A percentile compares a stretch with the other conserved stretches of the same genome.
Evolutionary conservation across 2,888 invertebrate species (phyloP).

Genomic region (Kryphioiulus occultus): DNA sequence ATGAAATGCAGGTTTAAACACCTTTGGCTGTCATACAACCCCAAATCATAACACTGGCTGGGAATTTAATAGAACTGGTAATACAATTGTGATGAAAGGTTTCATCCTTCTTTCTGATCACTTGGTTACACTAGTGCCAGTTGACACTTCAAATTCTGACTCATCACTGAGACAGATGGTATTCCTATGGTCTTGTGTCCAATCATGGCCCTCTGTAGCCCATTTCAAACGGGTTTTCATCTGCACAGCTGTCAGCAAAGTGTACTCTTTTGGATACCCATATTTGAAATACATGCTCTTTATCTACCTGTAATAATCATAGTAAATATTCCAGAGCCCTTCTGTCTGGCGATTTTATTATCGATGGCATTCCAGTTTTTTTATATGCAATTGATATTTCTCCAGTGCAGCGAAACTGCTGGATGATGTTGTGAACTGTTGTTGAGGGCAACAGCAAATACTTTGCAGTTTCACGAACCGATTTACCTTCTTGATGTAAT

Average conservation of each 20-base stretch:
- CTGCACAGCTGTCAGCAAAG: background rate
- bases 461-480: background rate
- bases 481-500: conserved; percentile 17
- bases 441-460: background rate
- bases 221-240: background rate
- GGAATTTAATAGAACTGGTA: background rate
- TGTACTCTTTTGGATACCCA: background rate
- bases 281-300: background rate
- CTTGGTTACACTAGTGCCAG: background rate
- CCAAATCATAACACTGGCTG: conserved; percentile 10
- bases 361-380: background rate
- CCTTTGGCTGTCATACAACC: conserved; percentile 35
- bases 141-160: background rate
- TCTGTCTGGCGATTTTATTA: background rate
- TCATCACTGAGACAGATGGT: background rate
- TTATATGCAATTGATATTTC: background rate
- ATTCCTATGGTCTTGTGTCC: background rate
- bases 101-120: background rate
- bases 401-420: background rate
- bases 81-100: background rate
- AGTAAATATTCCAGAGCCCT: conserved; percentile 14
- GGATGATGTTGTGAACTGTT: background rate
- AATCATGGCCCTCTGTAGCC: background rate
- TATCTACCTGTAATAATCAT: background rate
- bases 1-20: background rate